These are phyloP conservation scores for Monochamus alternatus DNA, from an alignment of 2,888 invertebrate genomes.

Conservation along the genomic window DNA sequence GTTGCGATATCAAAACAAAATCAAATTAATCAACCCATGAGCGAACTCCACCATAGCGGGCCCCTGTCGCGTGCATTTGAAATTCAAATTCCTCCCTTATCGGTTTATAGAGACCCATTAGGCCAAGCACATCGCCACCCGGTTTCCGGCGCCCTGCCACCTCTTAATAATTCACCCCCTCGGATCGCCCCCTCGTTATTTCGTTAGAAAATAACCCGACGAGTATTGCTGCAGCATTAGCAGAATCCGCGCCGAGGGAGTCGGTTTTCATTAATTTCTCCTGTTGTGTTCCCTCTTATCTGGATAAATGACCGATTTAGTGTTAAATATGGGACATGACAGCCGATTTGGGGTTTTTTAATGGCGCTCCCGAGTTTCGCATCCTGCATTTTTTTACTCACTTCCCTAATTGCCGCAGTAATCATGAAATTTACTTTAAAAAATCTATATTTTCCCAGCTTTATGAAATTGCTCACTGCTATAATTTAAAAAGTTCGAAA, in stretches of 20 bases:
- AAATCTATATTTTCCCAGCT: too few species aligned
- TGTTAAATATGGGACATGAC: slow-evolving; percentile 4
- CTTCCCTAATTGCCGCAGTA: neutral
- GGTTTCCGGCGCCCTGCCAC: neutral
- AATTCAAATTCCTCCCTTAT: slow-evolving; percentile 15
- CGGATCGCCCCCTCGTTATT: slow-evolving; percentile 1
- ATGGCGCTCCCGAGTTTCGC: neutral
- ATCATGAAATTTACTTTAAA: neutral
- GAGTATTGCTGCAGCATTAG: slow-evolving; percentile 7
- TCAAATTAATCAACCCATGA: neutral
- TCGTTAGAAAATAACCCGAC: slow-evolving; percentile 20
- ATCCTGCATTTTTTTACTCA: neutral
- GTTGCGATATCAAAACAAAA: slow-evolving; percentile 1
- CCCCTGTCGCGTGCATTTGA: slow-evolving; percentile 2
- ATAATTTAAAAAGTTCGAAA: too few species aligned
- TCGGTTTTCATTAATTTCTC: slow-evolving; percentile 1
- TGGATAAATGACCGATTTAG: slow-evolving; percentile 2
- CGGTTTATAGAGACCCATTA: neutral
- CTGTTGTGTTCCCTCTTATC: neutral
- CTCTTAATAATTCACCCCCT: slow-evolving; percentile 18
- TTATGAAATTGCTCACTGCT: too few species aligned
- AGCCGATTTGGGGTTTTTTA: neutral
- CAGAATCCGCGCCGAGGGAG: neutral
- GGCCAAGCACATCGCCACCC: neutral
- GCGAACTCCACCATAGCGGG: neutral